Evolutionary conservation across 2,113 vertebrate genomes (phyloP).

Genomic region (Clarias magur): DNA sequence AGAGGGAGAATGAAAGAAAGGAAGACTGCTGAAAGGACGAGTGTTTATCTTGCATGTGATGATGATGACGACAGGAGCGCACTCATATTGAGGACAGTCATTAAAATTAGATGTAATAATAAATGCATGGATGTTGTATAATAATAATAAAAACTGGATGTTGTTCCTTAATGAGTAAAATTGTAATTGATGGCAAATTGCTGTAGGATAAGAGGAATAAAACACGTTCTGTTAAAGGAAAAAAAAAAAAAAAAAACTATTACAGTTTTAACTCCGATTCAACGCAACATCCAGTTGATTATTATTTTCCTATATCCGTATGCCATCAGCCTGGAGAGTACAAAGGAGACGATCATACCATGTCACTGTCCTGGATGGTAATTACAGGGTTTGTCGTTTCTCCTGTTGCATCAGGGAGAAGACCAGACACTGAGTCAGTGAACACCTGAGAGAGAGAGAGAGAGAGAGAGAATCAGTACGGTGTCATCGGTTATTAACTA

Average conservation of each 20-base stretch:
- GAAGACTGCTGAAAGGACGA: not conserved
- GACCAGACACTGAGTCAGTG: constrained; percentile 6
- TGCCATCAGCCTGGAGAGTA: not conserved
- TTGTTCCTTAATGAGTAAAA: not conserved
- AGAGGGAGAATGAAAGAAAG: not conserved
- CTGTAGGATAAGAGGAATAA: not conserved
- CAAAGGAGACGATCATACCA: constrained; percentile 49
- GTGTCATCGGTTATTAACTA: not conserved
- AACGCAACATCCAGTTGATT: not conserved
- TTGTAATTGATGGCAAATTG: not conserved
- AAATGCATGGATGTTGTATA: no score
- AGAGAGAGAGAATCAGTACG: not conserved
- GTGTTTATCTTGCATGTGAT: not conserved
- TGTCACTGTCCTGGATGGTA: constrained; percentile 63
- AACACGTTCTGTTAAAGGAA: not conserved
- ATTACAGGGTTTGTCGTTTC: constrained; percentile 53
- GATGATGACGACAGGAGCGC: no score
- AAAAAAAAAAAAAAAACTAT: not conserved
- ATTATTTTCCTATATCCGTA: constrained; percentile 4
- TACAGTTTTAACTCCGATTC: not conserved
- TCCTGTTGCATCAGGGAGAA: not conserved
- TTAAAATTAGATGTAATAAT: not conserved
- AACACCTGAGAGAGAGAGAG: constrained; percentile 63
- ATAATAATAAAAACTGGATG: not conserved
- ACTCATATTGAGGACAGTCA: not conserved